These are phyloP conservation scores for Alauda arvensis DNA, from an alignment of 2,797 vertebrate genomes.

Conservation along the genomic window DNA sequence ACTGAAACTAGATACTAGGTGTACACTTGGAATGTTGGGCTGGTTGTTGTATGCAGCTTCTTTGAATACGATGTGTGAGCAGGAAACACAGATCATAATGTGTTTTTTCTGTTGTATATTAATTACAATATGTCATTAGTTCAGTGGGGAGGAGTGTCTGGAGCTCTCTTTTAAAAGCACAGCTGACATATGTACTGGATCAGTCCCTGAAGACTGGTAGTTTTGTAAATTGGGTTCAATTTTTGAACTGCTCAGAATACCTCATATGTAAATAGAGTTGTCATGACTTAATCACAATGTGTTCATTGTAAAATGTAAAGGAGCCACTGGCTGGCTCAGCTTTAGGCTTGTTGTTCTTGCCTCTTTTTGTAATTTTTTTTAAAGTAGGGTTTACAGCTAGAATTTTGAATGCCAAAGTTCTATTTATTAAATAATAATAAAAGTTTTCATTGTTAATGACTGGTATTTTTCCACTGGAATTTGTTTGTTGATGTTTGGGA, in stretches of 20 bases:
- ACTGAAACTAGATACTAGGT: constrained; percentile 17
- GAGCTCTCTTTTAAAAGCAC: constrained; percentile 65
- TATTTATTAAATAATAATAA: constrained; percentile 86
- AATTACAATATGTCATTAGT: constrained; percentile 42
- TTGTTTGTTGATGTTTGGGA: constrained; percentile 79
- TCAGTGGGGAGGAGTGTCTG: constrained; percentile 52
- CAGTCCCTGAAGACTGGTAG: constrained; percentile 70
- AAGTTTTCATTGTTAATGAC: constrained; percentile 78
- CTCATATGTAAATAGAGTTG: constrained; percentile 81
- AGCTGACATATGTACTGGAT: constrained; percentile 65
- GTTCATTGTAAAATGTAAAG: constrained; percentile 69
- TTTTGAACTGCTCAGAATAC: constrained; percentile 74
- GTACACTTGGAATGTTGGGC: not conserved
- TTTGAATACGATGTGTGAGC: constrained; percentile 9
- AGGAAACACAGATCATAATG: constrained; percentile 35
- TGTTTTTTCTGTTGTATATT: constrained; percentile 59
- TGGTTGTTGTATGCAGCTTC: constrained; percentile 20
- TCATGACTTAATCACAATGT: constrained; percentile 72
- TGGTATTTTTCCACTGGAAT: constrained; percentile 85
- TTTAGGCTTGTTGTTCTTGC: constrained; percentile 73
- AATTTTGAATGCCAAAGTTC: constrained; percentile 93
- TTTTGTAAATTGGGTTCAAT: constrained; percentile 72
- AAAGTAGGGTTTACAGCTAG: constrained; percentile 86
- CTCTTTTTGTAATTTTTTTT: constrained; percentile 81
- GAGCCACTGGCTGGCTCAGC: constrained; percentile 84